Evolutionary conservation across 2,797 vertebrate genomes (phyloP).

Genomic region (Oryzias dopingdopingensis): DNA sequence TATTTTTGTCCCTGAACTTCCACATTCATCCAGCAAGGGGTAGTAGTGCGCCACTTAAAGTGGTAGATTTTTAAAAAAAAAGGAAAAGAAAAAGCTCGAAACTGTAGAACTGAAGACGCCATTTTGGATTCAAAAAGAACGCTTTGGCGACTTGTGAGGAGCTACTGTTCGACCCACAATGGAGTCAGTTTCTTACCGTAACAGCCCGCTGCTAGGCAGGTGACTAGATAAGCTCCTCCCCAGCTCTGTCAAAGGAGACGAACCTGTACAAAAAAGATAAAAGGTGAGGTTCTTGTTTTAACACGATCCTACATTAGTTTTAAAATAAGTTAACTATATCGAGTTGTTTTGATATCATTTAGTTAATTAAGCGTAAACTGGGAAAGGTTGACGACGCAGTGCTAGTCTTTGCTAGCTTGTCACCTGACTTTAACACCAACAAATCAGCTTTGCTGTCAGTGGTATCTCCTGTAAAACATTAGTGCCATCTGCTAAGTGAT

Average conservation of each 20-base stretch:
- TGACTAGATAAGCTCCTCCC: conserved; percentile 72
- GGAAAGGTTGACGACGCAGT: not conserved
- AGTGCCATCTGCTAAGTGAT: conserved; percentile 9
- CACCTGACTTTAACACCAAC: conserved; percentile 44
- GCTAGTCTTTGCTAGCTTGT: conserved; percentile 48
- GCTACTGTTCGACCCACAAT: conserved; percentile 47
- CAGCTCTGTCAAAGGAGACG: conserved; percentile 20
- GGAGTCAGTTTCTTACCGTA: conserved; percentile 52
- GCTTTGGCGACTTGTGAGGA: rapidly evolving
- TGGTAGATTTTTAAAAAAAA: not conserved
- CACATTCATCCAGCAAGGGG: conserved; percentile 40
- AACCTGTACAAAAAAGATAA: conserved; percentile 26
- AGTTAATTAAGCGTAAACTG: not conserved
- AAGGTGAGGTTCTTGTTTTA: conserved; percentile 37
- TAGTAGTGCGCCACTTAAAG: conserved; percentile 6
- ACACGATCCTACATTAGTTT: not conserved
- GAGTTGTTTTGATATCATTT: not conserved
- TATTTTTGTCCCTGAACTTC: not conserved
- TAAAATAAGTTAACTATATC: too few relatives aligned
- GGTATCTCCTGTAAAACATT: conserved; percentile 6
- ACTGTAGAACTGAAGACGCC: conserved; percentile 17
- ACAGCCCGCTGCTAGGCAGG: conserved; percentile 63
- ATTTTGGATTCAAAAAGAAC: conserved; percentile 47
- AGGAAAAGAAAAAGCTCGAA: conserved; percentile 20
- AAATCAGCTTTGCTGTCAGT: conserved; percentile 51